Evolutionary conservation across 2,113 vertebrate genomes (phyloP).

Genomic region (Eclectus roratus): DNA sequence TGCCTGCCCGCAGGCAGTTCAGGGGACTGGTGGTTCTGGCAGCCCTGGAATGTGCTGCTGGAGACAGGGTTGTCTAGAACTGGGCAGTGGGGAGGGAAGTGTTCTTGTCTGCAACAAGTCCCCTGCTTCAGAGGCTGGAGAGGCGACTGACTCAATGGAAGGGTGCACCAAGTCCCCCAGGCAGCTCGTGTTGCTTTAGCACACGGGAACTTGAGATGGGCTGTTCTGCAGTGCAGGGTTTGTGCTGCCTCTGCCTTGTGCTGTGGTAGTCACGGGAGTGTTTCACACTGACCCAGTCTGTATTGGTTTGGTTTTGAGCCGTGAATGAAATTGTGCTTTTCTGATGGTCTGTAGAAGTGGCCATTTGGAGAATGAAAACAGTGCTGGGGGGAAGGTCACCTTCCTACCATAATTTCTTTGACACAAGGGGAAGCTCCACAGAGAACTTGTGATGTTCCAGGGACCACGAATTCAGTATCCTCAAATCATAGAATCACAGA

Average conservation of each 20-base stretch:
- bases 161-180: background rate
- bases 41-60: background rate
- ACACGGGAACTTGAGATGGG: background rate
- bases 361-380: background rate
- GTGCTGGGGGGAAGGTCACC: background rate
- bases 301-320: background rate
- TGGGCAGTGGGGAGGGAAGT: background rate
- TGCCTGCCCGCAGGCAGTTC: background rate
- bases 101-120: rapidly evolving
- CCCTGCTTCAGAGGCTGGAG: background rate
- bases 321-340: background rate
- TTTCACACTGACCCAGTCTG: background rate
- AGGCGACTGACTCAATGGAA: background rate
- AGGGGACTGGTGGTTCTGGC: background rate
- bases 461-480: background rate
- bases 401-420: background rate
- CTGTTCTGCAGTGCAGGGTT: background rate
- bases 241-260: background rate
- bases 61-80: background rate
- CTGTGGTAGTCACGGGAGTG: background rate
- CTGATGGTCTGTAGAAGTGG: background rate
- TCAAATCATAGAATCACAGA: background rate
- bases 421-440: background rate
- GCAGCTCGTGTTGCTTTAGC: background rate
- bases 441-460: background rate